Conservation (phyloP, 1,140 invertebrate genomes). For the Diorhabda carinulata region DNA sequence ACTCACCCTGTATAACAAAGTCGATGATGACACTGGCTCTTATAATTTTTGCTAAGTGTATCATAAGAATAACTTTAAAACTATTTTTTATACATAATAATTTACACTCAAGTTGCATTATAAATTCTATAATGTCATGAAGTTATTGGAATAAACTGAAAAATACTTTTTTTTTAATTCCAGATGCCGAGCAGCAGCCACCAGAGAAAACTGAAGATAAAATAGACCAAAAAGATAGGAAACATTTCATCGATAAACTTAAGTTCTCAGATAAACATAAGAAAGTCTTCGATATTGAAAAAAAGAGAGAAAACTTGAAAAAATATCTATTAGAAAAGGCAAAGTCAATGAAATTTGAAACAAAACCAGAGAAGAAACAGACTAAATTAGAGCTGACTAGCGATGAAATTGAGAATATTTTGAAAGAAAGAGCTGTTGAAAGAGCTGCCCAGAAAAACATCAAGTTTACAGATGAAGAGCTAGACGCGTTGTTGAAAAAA, state of each 20-base stretch:
- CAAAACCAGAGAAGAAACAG: conserved; percentile 6
- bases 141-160: too few relatives aligned
- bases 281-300: conserved; percentile 20
- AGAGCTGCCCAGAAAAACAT: conserved; percentile 39
- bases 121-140: too few relatives aligned
- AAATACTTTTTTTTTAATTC: neutral
- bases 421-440: conserved; percentile 33
- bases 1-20: too few relatives aligned
- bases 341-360: neutral
- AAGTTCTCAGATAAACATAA: conserved; percentile 20
- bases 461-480: conserved; percentile 36
- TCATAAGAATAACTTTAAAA: too few relatives aligned
- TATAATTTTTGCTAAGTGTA: too few relatives aligned
- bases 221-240: conserved; percentile 19
- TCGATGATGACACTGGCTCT: too few relatives aligned
- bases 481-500: conserved; percentile 35
- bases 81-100: too few relatives aligned
- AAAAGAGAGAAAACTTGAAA: conserved; percentile 14
- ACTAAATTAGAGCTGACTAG: conserved; percentile 34
- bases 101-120: too few relatives aligned
- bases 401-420: conserved; percentile 34
- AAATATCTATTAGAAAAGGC: conserved; percentile 12
- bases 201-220: neutral
- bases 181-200: neutral
- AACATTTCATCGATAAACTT: conserved; percentile 12